Percentiles rank a stretch among this genome's conserved stretches.
Evolutionary conservation across 2,888 invertebrate species (phyloP).

Genomic region (Eupithecia inturbata): DNA sequence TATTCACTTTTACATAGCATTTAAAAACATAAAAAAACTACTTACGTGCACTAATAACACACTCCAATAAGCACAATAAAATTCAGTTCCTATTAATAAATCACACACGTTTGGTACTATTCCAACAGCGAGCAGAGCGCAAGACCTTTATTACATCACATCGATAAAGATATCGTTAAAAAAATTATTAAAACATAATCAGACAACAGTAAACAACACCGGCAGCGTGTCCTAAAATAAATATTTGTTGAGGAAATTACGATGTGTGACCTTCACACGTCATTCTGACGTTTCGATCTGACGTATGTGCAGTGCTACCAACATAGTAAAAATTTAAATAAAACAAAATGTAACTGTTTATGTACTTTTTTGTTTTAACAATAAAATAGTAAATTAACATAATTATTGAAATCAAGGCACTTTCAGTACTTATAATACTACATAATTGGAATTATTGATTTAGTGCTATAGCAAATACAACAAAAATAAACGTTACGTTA

Average conservation of each 20-base stretch:
- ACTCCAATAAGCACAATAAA: slow-evolving; percentile 13
- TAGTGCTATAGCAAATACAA: not conserved
- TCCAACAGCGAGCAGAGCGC: slow-evolving; percentile 36
- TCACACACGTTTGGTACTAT: slow-evolving; percentile 31
- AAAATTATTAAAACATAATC: slow-evolving; percentile 50
- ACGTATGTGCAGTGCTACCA: slow-evolving; percentile 46
- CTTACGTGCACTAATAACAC: slow-evolving; percentile 20
- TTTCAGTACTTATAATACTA: not conserved
- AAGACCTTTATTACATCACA: slow-evolving; percentile 56
- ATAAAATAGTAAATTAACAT: not conserved
- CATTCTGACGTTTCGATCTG: slow-evolving; percentile 40
- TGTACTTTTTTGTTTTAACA: not conserved
- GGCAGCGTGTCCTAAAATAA: slow-evolving; percentile 38
- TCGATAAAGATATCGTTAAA: slow-evolving; percentile 45
- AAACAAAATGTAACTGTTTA: slow-evolving; percentile 12
- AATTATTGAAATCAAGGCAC: not conserved
- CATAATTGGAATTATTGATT: not conserved
- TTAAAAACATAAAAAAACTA: not conserved
- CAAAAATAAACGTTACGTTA: not conserved
- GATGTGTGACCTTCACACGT: slow-evolving; percentile 25
- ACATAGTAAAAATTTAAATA: slow-evolving; percentile 36
- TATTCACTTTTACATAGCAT: not conserved
- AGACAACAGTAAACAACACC: slow-evolving; percentile 37
- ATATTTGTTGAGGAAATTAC: slow-evolving; percentile 29
- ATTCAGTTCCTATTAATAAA: slow-evolving; percentile 35